Base-by-base conservation (phyloP, 2,888 invertebrate genomes). In the Synergus japonicus region DNA sequence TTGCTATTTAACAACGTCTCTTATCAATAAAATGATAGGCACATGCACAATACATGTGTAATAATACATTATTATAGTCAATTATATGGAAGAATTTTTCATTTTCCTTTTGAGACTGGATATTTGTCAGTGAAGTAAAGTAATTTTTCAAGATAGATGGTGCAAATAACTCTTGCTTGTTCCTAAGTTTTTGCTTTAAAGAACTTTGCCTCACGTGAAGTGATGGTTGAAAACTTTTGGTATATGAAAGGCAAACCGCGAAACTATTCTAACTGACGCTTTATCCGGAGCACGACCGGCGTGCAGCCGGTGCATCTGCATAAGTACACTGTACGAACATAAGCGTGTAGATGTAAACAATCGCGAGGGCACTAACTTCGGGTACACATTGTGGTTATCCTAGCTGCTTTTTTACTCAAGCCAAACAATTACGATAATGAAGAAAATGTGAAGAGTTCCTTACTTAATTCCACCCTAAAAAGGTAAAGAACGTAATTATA, bases 291-390 rank as follows among this genome's bases (percentile, higher is more conserved):
- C 10, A 37, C n/a, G n/a, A 73, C 49, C 37, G 49, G 15, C 73
- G 22, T 5, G 49, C n/a, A 5, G 49, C 49, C 37, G 37, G 29
- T 54, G 22, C 10, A 73, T 73, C 54, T 54, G 54, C 73, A 37
- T 73, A 73, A 73, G 73, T 54, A 73, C 73, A 41, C 73, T 54
- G 73, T 15, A 73, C 73, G 49, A 49, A 73, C 69, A 69, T 69
- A 49, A 69, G 69, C 54, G 54, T 73, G 9, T 73, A 37, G 73
- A 49, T 73, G 37, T 73, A 54, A 73, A 73, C 73, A 73, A 73
- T 54, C 54, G 54, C 37, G 29, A 49, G 73, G n/a, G 37, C 15
- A 54, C 73, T 54, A 54, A 73, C 73, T 73, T 54, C 10, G 37
- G 49, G 49, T 73, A 73, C 49, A 73, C 54, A 73, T n/a, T 73